phyloP scores from a whole-genome alignment of 2,888 invertebrate genomes.

The Mesopsocus fuscifrons region DNA sequence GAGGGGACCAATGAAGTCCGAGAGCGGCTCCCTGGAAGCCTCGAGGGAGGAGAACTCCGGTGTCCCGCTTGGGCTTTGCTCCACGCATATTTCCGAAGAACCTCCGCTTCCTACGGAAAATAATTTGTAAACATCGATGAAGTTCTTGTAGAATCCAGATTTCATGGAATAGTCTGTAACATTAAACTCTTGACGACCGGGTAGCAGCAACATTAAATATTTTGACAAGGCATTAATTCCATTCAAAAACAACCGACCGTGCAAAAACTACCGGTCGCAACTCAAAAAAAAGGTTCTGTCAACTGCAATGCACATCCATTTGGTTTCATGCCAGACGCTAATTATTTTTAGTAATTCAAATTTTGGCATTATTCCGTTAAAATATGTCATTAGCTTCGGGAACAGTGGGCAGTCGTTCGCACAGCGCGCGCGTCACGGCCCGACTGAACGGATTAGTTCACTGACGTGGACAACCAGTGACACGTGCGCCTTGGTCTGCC shows the following conservation, averaged over 20 bases:
- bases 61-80: no score
- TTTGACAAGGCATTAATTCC: no score
- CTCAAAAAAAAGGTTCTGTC: background rate
- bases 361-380: conserved; percentile 1
- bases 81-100: background rate
- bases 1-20: background rate
- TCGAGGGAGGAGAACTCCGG: background rate
- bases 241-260: background rate
- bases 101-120: no score
- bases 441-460: background rate
- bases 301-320: background rate
- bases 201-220: no score
- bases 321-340: background rate
- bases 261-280: background rate
- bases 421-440: background rate
- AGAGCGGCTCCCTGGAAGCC: background rate
- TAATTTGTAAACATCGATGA: no score
- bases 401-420: background rate
- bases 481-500: background rate
- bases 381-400: conserved; percentile 7
- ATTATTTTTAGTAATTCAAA: conserved; percentile 7
- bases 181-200: no score
- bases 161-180: no score
- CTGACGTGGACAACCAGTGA: background rate
- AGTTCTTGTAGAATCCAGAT: no score